These are phyloP conservation scores for Neolamprologus toae DNA, from an alignment of 2,113 vertebrate species.

Conservation along the genomic window DNA sequence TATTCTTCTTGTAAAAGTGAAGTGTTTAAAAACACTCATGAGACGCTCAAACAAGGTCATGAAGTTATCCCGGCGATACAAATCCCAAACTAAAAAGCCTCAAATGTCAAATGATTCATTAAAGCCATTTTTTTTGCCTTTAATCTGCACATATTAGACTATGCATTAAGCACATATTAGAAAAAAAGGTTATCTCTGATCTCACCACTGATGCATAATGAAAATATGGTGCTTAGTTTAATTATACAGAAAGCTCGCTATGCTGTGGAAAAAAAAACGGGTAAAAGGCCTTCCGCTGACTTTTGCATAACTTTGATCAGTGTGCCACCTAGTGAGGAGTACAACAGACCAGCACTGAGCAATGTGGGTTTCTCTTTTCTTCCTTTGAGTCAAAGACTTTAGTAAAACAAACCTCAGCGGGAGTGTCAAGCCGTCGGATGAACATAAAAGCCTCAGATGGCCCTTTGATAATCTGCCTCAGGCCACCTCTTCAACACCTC, in stretches of 20 bases:
- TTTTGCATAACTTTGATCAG: slow-evolving; percentile 51
- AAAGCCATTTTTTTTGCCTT: background rate
- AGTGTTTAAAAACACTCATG: background rate
- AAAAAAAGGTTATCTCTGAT: background rate
- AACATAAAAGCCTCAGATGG: slow-evolving; percentile 45
- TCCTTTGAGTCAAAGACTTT: slow-evolving; percentile 24
- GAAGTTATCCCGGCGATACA: background rate
- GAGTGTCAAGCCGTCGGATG: background rate
- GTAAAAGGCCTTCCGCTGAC: background rate
- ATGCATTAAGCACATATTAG: background rate
- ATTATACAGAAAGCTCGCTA: background rate
- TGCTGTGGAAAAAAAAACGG: background rate
- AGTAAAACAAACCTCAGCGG: slow-evolving; percentile 25
- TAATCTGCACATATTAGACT: background rate
- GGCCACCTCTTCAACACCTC: slow-evolving; percentile 10
- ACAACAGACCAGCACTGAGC: slow-evolving; percentile 10
- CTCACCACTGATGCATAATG: background rate
- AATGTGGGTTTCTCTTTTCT: background rate
- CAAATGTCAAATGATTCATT: background rate
- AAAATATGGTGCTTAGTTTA: background rate
- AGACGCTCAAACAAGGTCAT: background rate
- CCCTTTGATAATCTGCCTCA: slow-evolving; percentile 46
- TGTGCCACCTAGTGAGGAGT: slow-evolving; percentile 49
- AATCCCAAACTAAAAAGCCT: background rate
- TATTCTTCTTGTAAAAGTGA: background rate